Evolutionary conservation across 2,113 vertebrate species (phyloP).

Genomic region (Tragulus kanchil): DNA sequence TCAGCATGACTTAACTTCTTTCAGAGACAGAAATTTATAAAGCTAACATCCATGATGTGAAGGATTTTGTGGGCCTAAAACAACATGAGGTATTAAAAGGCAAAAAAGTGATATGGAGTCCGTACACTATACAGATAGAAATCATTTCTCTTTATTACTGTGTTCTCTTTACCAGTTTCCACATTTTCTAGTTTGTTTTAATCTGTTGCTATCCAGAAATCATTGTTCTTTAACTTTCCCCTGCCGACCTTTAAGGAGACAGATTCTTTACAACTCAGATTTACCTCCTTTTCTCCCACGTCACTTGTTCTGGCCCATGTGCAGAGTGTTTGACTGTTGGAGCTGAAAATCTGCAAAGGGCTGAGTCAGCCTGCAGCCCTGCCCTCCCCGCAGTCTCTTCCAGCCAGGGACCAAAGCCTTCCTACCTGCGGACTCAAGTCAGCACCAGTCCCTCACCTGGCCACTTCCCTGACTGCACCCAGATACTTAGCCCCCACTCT

Average conservation of each 20-base stretch:
- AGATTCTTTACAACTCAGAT: not conserved
- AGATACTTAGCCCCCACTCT: too few species aligned
- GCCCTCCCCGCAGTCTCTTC: too few species aligned
- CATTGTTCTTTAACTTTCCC: not conserved
- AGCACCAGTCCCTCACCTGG: too few species aligned
- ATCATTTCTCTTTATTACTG: not conserved
- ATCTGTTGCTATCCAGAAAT: not conserved
- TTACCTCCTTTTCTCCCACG: not conserved
- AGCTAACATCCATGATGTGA: not conserved
- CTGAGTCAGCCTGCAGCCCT: too few species aligned
- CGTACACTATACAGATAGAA: not conserved
- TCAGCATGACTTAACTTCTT: not conserved
- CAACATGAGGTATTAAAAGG: not conserved
- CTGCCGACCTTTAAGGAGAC: not conserved
- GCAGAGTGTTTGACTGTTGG: too few species aligned
- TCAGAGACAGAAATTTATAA: not conserved
- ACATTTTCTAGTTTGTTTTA: not conserved
- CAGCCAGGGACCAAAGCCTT: too few species aligned
- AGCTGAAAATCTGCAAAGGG: too few species aligned
- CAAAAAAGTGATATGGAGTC: not conserved
- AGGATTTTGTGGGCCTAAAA: not conserved
- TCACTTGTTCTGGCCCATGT: not conserved
- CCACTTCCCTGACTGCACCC: too few species aligned
- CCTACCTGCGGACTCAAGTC: too few species aligned
- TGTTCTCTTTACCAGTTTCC: not conserved